phyloP scores from a whole-genome alignment of 2,888 invertebrate species.

The Polydrusus tereticollis region DNA sequence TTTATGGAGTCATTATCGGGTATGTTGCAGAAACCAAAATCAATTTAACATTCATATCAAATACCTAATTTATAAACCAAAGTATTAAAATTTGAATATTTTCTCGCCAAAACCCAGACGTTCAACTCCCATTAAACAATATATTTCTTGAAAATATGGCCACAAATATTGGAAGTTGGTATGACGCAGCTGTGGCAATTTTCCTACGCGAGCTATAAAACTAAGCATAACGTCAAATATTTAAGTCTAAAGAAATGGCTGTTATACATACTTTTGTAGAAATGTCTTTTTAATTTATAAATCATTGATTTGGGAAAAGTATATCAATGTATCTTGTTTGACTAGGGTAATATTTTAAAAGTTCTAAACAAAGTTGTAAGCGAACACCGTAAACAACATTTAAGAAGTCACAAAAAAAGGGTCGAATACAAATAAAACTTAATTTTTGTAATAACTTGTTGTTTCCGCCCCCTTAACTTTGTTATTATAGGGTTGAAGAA shows the following conservation, averaged over 20 bases:
- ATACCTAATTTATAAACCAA: background rate
- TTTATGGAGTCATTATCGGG: too few relatives aligned
- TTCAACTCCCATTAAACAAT: background rate
- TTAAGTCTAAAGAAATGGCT: too few relatives aligned
- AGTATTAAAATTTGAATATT: background rate
- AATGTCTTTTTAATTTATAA: too few relatives aligned
- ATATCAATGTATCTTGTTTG: background rate
- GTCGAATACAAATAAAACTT: background rate
- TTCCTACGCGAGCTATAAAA: background rate
- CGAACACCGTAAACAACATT: background rate
- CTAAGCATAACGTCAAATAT: too few relatives aligned
- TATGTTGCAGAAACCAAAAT: too few relatives aligned
- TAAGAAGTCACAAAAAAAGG: background rate
- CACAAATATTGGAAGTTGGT: background rate
- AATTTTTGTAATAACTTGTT: background rate
- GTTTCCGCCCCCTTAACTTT: background rate
- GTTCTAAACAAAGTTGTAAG: background rate
- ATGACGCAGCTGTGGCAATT: background rate
- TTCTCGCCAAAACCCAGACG: background rate
- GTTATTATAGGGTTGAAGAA: background rate
- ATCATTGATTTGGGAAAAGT: too few relatives aligned
- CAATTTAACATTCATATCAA: too few relatives aligned
- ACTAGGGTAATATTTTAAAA: background rate
- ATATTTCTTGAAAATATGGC: background rate
- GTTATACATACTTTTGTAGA: too few relatives aligned